A percentile compares a stretch with the other conserved stretches of the same genome.
Conservation (phyloP, 2,888 invertebrate species). For the Agrilus biguttatus region DNA sequence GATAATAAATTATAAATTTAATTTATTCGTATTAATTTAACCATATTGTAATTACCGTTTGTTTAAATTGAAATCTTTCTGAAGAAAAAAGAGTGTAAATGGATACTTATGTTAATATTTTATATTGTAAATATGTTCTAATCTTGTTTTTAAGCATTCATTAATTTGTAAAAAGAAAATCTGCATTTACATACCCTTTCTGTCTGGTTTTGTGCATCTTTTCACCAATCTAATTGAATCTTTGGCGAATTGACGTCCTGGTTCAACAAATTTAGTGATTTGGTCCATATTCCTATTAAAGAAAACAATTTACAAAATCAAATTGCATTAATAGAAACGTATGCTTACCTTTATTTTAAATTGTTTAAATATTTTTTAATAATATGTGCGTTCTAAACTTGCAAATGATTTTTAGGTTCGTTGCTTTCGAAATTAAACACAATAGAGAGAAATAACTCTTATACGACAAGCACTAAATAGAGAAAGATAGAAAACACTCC, state of each 20-base stretch:
- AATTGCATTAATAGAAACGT: background rate
- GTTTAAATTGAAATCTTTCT: background rate
- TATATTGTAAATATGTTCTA: background rate
- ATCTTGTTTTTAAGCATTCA: background rate
- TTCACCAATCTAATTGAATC: constrained; percentile 96
- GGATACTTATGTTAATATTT: background rate
- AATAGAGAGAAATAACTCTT: no score
- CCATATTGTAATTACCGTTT: no score
- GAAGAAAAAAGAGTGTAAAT: background rate
- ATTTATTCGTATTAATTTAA: no score
- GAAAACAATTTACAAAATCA: constrained; percentile 5
- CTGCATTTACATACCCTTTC: constrained; percentile 58
- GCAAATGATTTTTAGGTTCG: no score
- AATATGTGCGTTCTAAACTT: background rate
- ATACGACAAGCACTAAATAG: no score
- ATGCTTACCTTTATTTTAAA: background rate
- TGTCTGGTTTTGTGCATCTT: constrained; percentile 98
- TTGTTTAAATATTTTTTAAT: background rate
- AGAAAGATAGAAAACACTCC: no score
- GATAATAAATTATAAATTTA: no score
- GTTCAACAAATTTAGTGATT: constrained; percentile 86
- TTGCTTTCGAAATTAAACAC: no score
- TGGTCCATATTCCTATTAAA: constrained; percentile 71
- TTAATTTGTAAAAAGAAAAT: no score
- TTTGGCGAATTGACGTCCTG: constrained; percentile 92